A percentile compares a stretch with the other conserved stretches of the same genome.
Evolutionary conservation across 2,113 vertebrate species (phyloP).

Genomic region (Mus pahari): DNA sequence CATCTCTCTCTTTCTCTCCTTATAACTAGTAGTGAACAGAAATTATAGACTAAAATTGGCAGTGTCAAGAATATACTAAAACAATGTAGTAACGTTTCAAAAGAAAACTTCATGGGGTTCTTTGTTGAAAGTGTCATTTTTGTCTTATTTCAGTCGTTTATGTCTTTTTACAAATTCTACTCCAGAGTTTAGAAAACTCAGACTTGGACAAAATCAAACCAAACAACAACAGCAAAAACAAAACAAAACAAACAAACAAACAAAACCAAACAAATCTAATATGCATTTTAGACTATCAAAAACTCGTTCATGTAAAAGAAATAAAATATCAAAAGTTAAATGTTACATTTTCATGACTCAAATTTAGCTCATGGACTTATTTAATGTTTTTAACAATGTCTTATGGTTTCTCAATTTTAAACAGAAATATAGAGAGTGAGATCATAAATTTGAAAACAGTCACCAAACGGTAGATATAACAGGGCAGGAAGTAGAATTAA

Average conservation of each 20-base stretch:
- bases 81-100: slow-evolving; percentile 73
- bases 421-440: neutral
- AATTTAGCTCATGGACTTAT: slow-evolving; percentile 4
- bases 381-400: neutral
- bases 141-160: slow-evolving; percentile 62
- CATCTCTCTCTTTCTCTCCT: slow-evolving; percentile 52
- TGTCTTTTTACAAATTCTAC: slow-evolving; percentile 50
- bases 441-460: neutral
- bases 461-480: neutral
- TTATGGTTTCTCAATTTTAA: neutral
- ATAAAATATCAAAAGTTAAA: slow-evolving; percentile 37
- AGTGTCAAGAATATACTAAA: slow-evolving; percentile 56
- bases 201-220: slow-evolving; percentile 24
- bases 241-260: neutral
- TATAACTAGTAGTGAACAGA: slow-evolving; percentile 61
- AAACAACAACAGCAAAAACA: neutral
- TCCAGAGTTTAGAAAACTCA: slow-evolving; percentile 58
- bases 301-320: neutral
- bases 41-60: slow-evolving; percentile 64
- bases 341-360: slow-evolving; percentile 2
- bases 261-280: neutral
- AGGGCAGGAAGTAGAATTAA: neutral
- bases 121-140: slow-evolving; percentile 68
- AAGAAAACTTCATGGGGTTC: slow-evolving; percentile 68
- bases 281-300: neutral